Percentiles rank a stretch among this genome's conserved stretches.
Evolutionary conservation across 2,888 invertebrate species (phyloP).

Genomic region (Zygogramma bicolorata): DNA sequence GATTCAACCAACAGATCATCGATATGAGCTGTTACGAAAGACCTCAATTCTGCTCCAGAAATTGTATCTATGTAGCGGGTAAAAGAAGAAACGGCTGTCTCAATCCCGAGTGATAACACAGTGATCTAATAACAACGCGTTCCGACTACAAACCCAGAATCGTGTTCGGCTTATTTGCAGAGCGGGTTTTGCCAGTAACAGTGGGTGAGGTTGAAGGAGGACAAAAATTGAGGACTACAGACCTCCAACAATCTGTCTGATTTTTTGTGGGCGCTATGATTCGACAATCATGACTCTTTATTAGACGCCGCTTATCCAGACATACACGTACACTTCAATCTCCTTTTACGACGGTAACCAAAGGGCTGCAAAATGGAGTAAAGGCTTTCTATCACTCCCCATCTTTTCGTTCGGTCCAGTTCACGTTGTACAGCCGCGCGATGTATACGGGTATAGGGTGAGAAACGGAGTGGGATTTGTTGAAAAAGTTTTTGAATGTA

Average conservation of each 20-base stretch:
- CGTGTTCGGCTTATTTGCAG: slow-evolving; percentile 30
- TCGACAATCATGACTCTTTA: neutral
- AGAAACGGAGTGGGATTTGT: neutral
- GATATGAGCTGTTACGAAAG: slow-evolving; percentile 34
- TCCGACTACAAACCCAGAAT: slow-evolving; percentile 45
- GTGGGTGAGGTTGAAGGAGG: slow-evolving; percentile 41
- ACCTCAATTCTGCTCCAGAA: slow-evolving; percentile 28
- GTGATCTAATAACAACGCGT: slow-evolving; percentile 43
- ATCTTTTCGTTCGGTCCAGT: neutral
- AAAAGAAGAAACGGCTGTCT: slow-evolving; percentile 34
- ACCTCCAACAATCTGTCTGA: slow-evolving; percentile 11
- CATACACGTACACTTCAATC: slow-evolving; percentile 15
- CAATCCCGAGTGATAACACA: no score
- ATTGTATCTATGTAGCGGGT: slow-evolving; percentile 33
- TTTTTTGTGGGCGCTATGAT: neutral
- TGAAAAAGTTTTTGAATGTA: neutral
- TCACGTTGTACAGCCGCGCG: neutral
- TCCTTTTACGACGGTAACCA: slow-evolving; percentile 8
- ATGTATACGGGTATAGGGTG: neutral
- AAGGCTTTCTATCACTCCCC: slow-evolving; percentile 8
- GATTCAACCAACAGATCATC: slow-evolving; percentile 44
- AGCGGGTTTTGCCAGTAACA: slow-evolving; percentile 51
- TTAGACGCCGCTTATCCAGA: slow-evolving; percentile 25
- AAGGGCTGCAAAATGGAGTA: slow-evolving; percentile 7
- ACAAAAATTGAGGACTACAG: no score